Evolutionary conservation across 1,140 invertebrate genomes (phyloP).

Genomic region (Pantala flavescens): DNA sequence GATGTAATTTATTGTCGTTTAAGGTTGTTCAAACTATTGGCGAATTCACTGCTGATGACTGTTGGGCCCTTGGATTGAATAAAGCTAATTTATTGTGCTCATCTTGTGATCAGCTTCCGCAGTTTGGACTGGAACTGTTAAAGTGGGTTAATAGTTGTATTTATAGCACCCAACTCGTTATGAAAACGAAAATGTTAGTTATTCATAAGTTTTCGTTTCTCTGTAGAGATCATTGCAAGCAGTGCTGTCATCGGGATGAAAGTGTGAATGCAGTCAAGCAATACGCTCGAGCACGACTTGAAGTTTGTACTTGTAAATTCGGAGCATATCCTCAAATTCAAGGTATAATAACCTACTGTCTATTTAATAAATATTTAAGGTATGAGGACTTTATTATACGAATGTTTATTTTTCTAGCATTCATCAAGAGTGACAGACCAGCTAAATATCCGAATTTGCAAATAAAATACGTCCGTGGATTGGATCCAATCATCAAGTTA

Average conservation of each 20-base stretch:
- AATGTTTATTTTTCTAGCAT: conserved; percentile 47
- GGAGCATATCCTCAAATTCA: conserved; percentile 91
- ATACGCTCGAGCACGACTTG: conserved; percentile 75
- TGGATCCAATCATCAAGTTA: conserved; percentile 87
- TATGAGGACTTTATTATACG: conserved; percentile 19
- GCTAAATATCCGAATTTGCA: conserved; percentile 77
- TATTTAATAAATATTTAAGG: conserved; percentile 8
- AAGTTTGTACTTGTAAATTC: conserved; percentile 93
- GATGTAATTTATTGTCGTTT: too few relatives aligned
- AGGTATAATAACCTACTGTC: conserved; percentile 36
- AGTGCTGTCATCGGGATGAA: conserved; percentile 58
- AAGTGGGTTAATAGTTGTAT: conserved; percentile 33
- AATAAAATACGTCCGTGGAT: conserved; percentile 79
- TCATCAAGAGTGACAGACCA: conserved; percentile 79
- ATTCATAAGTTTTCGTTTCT: neutral
- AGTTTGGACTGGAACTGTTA: conserved; percentile 60
- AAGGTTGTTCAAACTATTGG: conserved; percentile 19
- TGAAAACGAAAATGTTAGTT: neutral
- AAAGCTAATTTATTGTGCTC: conserved; percentile 78
- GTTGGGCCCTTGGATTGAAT: conserved; percentile 73
- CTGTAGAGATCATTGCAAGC: conserved; percentile 57
- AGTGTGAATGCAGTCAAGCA: conserved; percentile 49
- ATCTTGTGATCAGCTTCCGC: conserved; percentile 72
- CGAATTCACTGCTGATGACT: conserved; percentile 71
- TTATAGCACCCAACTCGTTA: neutral